Evolutionary conservation across 2,113 vertebrate species (phyloP).

Genomic region (Probosciger aterrimus): DNA sequence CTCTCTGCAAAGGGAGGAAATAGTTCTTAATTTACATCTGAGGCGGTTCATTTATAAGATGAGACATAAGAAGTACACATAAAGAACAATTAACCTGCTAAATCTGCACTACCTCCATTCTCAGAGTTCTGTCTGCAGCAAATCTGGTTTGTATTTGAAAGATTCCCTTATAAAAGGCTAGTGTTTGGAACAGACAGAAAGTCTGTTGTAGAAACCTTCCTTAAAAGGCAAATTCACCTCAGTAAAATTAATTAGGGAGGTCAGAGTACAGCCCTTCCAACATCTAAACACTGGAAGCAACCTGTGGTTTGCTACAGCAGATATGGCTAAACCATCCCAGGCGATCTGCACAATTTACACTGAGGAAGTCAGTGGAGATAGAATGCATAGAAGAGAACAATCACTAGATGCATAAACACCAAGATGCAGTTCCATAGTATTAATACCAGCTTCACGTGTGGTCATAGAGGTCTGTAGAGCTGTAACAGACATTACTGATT

Average conservation of each 20-base stretch:
- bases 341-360: neutral
- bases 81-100: neutral
- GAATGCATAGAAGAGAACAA: neutral
- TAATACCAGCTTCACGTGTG: neutral
- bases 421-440: neutral
- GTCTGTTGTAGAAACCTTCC: no score
- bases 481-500: neutral
- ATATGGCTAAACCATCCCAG: fast-evolving
- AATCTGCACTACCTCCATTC: neutral
- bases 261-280: neutral
- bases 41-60: neutral
- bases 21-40: neutral
- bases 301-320: neutral
- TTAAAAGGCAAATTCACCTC: neutral
- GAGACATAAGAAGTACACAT: neutral
- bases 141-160: neutral
- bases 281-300: neutral
- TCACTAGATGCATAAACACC: neutral
- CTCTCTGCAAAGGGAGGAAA: neutral
- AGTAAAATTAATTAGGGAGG: neutral
- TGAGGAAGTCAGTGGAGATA: neutral
- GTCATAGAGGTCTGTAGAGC: neutral
- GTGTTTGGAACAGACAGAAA: neutral
- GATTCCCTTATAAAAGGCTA: neutral
- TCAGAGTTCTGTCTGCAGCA: neutral